Base-by-base conservation (phyloP, 2,113 vertebrate genomes). In the Dunckerocampus dactyliophorus region DNA sequence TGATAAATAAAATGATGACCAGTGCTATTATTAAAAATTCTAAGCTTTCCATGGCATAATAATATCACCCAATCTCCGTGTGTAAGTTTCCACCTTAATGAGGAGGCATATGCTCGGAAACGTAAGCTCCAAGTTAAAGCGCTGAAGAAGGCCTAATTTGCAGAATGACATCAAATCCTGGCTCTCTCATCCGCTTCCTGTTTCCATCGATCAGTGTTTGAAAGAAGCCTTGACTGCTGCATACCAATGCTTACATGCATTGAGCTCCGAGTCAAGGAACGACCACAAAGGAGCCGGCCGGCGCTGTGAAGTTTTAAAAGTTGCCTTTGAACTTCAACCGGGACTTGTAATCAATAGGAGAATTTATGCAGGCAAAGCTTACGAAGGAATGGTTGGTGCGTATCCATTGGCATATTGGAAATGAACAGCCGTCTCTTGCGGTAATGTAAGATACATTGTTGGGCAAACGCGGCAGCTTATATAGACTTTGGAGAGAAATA, bases 61-160 rank as follows among this genome's bases (percentile, higher is more conserved):
- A 69, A 47, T 66, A 68, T 82, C 64, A 63, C 43, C 62, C 65
- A 10, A 6, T 22, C n/a, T n/a, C n/a, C n/a, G 11, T 21, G 12
- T 21, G 6, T 39, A 28, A 34, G 39, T 43, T 43, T 14, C 39
- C 39, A 43, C 3, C 31, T 43, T 43, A 43, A 43, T 14, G 13
- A 14, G 39, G 31, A 34, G 31, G 31, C 31, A 34, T 34, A 34
- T 34, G 31, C 31, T 22, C 13, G 22, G 7, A 71, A 87, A 88
- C 84, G 71, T 20, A 60, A 54, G 56, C 77, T 39, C 3, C 0
- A 49, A 79, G 47, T 58, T 37, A 6, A 71, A 81, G 74, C 64
- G 77, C 64, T 83, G 82, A 80, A 81, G 72, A 61, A 68, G 77
- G 63, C 77, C 84, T 82, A 83, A 88, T 88, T 88, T 85, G 74